A percentile compares a stretch with the other conserved stretches of the same genome.
These are phyloP conservation scores for Ethmia dodecea DNA, from an alignment of 2,888 invertebrate species.

Conservation along the genomic window DNA sequence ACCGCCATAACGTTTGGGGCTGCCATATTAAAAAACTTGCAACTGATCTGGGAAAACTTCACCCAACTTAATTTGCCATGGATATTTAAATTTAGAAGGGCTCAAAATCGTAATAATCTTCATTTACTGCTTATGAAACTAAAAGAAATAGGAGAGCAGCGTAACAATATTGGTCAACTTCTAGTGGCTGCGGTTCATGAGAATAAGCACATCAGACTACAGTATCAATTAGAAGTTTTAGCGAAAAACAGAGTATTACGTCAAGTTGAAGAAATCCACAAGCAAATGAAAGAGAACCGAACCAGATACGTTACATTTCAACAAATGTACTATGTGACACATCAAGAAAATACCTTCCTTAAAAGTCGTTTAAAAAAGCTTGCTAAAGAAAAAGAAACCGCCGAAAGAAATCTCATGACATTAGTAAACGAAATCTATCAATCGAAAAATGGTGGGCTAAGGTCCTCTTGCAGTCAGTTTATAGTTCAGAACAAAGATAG, in stretches of 20 bases:
- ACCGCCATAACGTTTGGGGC: conserved; percentile 20
- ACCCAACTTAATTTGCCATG: conserved; percentile 9
- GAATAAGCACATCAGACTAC: conserved; percentile 51
- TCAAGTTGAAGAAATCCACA: conserved; percentile 45
- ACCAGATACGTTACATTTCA: conserved; percentile 49
- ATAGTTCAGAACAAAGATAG: conserved; percentile 49
- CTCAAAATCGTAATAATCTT: conserved; percentile 20
- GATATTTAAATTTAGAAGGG: background rate
- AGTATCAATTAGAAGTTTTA: conserved; percentile 45
- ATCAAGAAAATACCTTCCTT: conserved; percentile 56
- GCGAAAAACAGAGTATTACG: conserved; percentile 46
- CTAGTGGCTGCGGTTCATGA: conserved; percentile 48
- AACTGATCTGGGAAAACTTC: conserved; percentile 19
- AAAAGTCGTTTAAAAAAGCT: conserved; percentile 47
- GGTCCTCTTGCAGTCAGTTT: conserved; percentile 49
- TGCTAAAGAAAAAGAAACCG: conserved; percentile 42
- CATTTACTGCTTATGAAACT: conserved; percentile 45
- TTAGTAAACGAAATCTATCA: conserved; percentile 48
- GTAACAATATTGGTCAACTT: conserved; percentile 43
- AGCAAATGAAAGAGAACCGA: conserved; percentile 47
- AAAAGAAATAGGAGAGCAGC: conserved; percentile 43
- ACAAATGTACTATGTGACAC: conserved; percentile 49
- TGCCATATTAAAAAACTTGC: conserved; percentile 22
- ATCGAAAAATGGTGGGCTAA: conserved; percentile 48
- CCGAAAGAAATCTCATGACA: conserved; percentile 43